These are phyloP conservation scores for Cliona cf. orientalis DNA, from an alignment of 37 sponge, comb jelly and placozoan genomes.

Conservation along the genomic window DNA sequence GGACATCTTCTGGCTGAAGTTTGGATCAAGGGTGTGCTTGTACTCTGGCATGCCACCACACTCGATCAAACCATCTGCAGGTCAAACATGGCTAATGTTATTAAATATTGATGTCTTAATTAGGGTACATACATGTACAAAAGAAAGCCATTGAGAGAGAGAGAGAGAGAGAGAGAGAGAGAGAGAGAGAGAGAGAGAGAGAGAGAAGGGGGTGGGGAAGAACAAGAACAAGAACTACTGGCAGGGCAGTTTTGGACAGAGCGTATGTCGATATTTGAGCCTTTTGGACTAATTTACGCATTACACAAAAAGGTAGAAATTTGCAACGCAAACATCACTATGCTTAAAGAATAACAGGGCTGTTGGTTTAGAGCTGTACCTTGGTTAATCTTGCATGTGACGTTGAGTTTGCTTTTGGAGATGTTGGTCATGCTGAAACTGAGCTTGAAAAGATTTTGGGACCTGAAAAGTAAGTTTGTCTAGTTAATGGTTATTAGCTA, in stretches of 20 bases:
- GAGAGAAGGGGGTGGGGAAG: too few species aligned
- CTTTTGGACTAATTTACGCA: too few species aligned
- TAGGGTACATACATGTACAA: not conserved
- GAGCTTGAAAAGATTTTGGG: constrained; percentile 27
- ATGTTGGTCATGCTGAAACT: constrained; percentile 18
- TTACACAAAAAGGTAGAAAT: too few species aligned
- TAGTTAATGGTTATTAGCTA: not conserved
- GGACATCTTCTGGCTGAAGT: not conserved
- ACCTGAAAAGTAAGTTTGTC: constrained; percentile 11
- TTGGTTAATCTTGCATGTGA: constrained; percentile 39
- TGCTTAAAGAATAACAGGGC: too few species aligned
- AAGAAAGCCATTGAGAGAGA: not conserved
- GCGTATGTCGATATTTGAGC: too few species aligned
- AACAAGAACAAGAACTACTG: too few species aligned
- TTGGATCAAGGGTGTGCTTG: not conserved
- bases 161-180: constrained; percentile 4
- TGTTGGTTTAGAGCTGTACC: constrained; percentile 24
- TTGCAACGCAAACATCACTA: too few species aligned
- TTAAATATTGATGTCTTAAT: not conserved
- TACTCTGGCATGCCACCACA: not conserved
- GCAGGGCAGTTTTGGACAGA: too few species aligned
- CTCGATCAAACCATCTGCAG: not conserved
- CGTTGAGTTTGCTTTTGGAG: constrained; percentile 1
- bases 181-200: not conserved
- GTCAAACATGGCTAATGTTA: not conserved